Percentiles rank a stretch among this genome's conserved stretches.
Evolutionary conservation across 1,140 invertebrate genomes (phyloP).

Genomic region (Protaetia brevitarsis): DNA sequence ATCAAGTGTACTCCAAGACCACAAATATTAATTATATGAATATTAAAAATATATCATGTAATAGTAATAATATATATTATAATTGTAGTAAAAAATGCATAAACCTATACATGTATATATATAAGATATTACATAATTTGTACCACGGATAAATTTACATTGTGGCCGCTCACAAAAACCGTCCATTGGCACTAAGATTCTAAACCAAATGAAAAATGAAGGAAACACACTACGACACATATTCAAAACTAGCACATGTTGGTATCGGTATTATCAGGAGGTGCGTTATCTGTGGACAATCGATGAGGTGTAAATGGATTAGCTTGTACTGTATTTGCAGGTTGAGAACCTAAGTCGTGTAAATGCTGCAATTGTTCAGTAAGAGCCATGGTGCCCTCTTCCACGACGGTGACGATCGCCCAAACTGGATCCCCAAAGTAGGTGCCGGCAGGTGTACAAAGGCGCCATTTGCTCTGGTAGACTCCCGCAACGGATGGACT

Average conservation of each 20-base stretch:
- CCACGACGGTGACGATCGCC: conserved; percentile 45
- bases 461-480: conserved; percentile 81
- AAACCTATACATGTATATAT: background rate
- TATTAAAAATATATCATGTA: background rate
- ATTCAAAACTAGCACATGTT: conserved; percentile 28
- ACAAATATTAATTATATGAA: background rate
- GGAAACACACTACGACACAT: conserved; percentile 8
- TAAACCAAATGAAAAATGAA: conserved; percentile 2
- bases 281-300: conserved; percentile 29
- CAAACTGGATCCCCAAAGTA: conserved; percentile 68
- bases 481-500: conserved; percentile 67
- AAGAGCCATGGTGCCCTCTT: conserved; percentile 44
- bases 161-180: background rate
- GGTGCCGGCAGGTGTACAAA: conserved; percentile 72
- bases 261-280: conserved; percentile 28
- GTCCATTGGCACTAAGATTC: conserved; percentile 28
- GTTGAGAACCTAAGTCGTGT: conserved; percentile 39
- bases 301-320: conserved; percentile 41
- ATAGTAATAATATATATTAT: conserved; percentile 1
- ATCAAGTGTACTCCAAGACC: background rate
- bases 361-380: conserved; percentile 46
- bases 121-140: conserved; percentile 2
- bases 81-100: background rate
- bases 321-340: conserved; percentile 27
- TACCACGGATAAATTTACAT: conserved; percentile 11